Percentiles rank a stretch among this genome's conserved stretches.
Evolutionary conservation across 2,113 vertebrate species (phyloP).

Genomic region (Laticauda colubrina): DNA sequence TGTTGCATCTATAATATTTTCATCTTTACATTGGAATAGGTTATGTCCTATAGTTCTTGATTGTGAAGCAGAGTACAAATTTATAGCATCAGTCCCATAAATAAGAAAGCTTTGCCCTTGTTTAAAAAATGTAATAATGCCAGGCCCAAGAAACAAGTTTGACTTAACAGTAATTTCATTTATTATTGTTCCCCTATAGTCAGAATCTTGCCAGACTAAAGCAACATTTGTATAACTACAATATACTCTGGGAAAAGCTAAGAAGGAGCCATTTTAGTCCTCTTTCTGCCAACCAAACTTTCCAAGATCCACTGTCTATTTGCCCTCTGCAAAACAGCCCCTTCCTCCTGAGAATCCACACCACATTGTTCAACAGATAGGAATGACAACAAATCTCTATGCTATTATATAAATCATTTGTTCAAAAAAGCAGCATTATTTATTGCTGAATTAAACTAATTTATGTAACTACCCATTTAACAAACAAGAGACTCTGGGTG

Average conservation of each 20-base stretch:
- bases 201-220: background rate
- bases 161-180: background rate
- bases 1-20: background rate
- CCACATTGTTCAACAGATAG: background rate
- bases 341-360: background rate
- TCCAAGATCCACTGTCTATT: background rate
- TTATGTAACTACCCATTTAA: background rate
- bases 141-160: too few species aligned
- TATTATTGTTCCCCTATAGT: background rate
- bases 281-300: background rate
- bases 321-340: background rate
- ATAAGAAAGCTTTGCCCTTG: background rate
- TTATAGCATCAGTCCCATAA: background rate
- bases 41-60: background rate
- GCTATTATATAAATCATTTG: background rate
- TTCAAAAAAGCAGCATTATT: background rate
- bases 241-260: background rate
- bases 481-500: background rate
- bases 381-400: background rate
- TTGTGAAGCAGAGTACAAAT: background rate
- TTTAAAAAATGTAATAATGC: background rate
- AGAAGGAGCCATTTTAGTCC: background rate
- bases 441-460: background rate
- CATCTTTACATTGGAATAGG: background rate
- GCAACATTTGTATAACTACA: background rate